A percentile compares a stretch with the other conserved stretches of the same genome.
phyloP scores from a whole-genome alignment of 2,888 invertebrate species.

The Odontothrips loti region DNA sequence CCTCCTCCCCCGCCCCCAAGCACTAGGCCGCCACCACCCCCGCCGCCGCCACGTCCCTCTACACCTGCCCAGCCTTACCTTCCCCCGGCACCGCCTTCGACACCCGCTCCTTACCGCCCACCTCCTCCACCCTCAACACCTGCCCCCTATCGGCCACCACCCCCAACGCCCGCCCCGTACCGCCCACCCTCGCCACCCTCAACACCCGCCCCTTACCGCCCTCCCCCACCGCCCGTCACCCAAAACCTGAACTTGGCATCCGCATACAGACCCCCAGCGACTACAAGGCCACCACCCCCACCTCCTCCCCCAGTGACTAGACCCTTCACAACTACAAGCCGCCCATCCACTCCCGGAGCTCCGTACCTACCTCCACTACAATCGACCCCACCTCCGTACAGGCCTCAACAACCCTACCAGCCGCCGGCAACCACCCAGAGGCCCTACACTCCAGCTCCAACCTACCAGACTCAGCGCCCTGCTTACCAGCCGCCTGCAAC shows the following conservation, averaged over 20 bases:
- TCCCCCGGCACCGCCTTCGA: neutral
- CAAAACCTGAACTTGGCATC: neutral
- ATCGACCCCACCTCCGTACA: neutral
- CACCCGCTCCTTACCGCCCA: neutral
- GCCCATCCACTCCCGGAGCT: neutral
- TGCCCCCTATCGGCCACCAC: neutral
- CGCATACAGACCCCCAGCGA: neutral
- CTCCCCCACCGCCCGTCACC: neutral
- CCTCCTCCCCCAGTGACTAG: no score
- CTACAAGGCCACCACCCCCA: neutral
- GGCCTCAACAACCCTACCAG: neutral
- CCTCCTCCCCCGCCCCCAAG: neutral
- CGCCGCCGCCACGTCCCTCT: neutral
- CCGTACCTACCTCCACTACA: neutral
- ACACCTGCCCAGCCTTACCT: neutral
- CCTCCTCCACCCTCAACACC: neutral
- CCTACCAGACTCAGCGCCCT: conserved; percentile 1
- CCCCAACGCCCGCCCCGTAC: neutral
- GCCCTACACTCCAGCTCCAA: neutral
- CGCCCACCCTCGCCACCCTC: neutral
- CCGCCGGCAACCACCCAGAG: neutral
- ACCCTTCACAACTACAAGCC: neutral
- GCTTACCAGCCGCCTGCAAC: neutral
- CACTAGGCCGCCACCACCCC: neutral
- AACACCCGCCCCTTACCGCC: neutral